Evolutionary conservation across 1,140 invertebrate species (phyloP).

Genomic region (Dreissena polymorpha): DNA sequence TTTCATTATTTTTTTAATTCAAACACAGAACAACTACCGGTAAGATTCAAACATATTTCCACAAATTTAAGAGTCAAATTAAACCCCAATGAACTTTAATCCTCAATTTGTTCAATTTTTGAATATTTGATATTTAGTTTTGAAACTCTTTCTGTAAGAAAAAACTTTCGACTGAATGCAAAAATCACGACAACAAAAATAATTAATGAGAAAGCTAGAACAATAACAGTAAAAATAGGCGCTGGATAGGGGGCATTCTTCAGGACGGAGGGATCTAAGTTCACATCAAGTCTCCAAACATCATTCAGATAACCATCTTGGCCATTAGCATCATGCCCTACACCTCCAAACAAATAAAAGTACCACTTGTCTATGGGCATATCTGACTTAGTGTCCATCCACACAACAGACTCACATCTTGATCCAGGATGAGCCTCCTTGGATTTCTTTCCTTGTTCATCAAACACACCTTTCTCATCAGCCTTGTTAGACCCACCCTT

Average conservation of each 20-base stretch:
- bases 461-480: conserved; percentile 51
- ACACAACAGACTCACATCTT: conserved; percentile 58
- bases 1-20: too few species aligned
- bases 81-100: too few species aligned
- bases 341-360: conserved; percentile 64
- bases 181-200: conserved; percentile 25
- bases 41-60: too few species aligned
- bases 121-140: conserved; percentile 16
- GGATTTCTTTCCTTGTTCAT: conserved; percentile 21
- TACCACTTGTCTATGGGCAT: conserved; percentile 3
- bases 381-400: conserved; percentile 33
- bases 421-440: conserved; percentile 52
- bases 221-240: conserved; percentile 36
- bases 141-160: background rate
- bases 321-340: conserved; percentile 57
- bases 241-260: conserved; percentile 15
- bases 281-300: conserved; percentile 60
- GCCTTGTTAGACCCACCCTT: conserved; percentile 55
- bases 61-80: too few species aligned
- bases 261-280: conserved; percentile 17
- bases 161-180: conserved; percentile 15
- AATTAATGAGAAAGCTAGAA: conserved; percentile 29
- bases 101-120: too few species aligned
- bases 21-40: too few species aligned
- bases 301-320: conserved; percentile 64